phyloP scores from a whole-genome alignment of 2,797 vertebrate genomes.

The Syndactyla subalaris region DNA sequence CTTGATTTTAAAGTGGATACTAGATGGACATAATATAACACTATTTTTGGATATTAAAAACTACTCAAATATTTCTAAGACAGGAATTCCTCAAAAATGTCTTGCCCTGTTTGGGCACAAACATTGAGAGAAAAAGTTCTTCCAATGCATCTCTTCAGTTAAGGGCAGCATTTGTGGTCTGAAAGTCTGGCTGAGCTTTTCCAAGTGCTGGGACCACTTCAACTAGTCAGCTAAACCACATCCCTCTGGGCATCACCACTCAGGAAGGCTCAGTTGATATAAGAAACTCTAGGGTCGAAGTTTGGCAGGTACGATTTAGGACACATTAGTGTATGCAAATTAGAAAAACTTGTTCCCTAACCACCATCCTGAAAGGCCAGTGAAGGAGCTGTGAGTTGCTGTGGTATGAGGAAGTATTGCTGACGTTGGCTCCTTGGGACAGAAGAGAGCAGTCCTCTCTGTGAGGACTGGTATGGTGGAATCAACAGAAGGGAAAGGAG shows the following conservation, averaged over 20 bases:
- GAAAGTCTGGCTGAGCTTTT: background rate
- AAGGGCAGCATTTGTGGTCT: background rate
- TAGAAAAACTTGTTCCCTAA: background rate
- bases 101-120: background rate
- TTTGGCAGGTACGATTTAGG: background rate
- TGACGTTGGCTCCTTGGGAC: background rate
- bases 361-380: background rate
- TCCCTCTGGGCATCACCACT: background rate
- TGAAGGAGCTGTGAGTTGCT: background rate
- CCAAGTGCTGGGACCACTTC: background rate
- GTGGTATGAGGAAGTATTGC: background rate
- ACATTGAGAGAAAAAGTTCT: background rate
- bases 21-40: background rate
- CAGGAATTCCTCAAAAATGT: background rate
- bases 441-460: background rate
- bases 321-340: background rate
- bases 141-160: accelerated
- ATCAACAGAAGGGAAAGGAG: background rate
- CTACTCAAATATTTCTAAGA: background rate
- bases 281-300: background rate
- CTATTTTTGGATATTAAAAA: background rate
- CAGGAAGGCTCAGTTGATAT: background rate
- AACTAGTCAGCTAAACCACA: background rate
- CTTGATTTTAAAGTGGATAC: background rate
- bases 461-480: accelerated